Base-by-base conservation (phyloP, 1,140 invertebrate genomes). In the Eueides isabella region DNA sequence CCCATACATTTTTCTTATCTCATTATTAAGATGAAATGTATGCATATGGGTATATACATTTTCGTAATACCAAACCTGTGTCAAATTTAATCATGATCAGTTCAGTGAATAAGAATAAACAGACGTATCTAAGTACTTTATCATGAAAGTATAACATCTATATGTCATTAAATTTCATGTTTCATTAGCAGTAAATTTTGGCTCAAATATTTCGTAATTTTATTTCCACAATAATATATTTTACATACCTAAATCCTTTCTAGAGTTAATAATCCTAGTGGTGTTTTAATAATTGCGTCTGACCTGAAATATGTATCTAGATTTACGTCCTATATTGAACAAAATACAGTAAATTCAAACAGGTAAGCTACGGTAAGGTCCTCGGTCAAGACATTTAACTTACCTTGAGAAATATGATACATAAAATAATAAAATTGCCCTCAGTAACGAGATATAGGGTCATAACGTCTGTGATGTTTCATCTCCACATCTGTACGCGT, bases 341-440 rank as follows among this genome's bases (percentile, higher is more conserved):
- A 44, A 44, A 44, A 44, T 48, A 48, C 19, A 55, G 44, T 6
- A 0, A 55, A 55, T 11, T 55, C 19, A 7, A n/a, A 55, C 11
- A 26, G 19, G 48, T 55, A 11, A 26, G 9, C 48, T 55, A 55
- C 23, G n/a, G 48, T 23, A 23, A n/a, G n/a, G 4, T 38, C 35
- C 35, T 14, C 35, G 14, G 4, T 4, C 12, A 35, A 35, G 35
- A 35, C 14, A 35, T 35, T 35, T 38, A 38, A 38, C 35, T 38
- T 38, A n/a, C 11, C 5, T 44, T 14, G 0, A 44, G 44, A 26
- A 55, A 55, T 55, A 55, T 55, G 9, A 55, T 55, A 26, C 19
- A 62, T 30, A 62, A 62, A 62, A 62, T 62, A 62, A 62, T 62
- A 62, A 55, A 55, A 23, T 55, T 55, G 48, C 6, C 48, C 48